Conservation (phyloP, 2,797 vertebrate genomes). For the Streptopelia turtur region DNA sequence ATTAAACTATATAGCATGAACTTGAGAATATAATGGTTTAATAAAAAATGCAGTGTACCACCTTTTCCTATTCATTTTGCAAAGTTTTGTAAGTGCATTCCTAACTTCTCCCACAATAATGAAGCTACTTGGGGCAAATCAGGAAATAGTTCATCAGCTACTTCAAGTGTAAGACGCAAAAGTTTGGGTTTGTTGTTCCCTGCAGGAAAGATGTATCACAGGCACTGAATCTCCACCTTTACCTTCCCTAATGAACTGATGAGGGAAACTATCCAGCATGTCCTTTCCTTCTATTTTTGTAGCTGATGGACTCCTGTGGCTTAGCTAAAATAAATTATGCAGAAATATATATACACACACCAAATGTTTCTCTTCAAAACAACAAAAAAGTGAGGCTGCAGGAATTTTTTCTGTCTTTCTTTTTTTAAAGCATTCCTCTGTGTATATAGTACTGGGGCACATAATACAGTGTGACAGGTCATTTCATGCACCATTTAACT, state of each 20-base stretch:
- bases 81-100: not conserved
- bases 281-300: not conserved
- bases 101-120: not conserved
- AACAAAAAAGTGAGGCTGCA: not conserved
- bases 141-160: not conserved
- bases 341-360: not conserved
- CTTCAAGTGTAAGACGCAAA: not conserved
- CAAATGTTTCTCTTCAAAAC: not conserved
- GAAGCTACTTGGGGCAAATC: not conserved
- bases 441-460: not conserved
- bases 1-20: not conserved
- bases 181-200: not conserved
- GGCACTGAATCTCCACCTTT: not conserved
- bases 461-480: conserved; percentile 66
- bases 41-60: not conserved
- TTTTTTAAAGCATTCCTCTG: not conserved
- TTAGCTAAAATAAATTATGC: not conserved
- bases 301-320: not conserved
- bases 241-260: not conserved
- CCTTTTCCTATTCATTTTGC: not conserved
- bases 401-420: not conserved
- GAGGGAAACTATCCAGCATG: not conserved
- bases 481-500: conserved; percentile 78
- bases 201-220: not conserved
- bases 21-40: not conserved